Base-by-base conservation (phyloP, 2,113 vertebrate species). In the Phyllostomus discolor region DNA sequence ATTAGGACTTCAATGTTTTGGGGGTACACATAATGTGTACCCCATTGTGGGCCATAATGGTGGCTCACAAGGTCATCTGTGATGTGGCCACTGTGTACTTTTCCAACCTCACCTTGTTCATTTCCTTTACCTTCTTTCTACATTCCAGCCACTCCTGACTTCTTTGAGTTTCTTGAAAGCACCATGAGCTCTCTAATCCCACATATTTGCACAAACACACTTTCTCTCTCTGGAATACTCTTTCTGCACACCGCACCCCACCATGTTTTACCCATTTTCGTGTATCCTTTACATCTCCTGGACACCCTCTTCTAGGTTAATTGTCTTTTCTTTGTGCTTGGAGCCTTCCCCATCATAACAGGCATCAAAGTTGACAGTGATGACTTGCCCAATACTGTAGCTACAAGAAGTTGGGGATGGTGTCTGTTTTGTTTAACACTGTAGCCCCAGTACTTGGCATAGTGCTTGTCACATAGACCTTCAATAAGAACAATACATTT, bases 241-340 rank as follows among this genome's bases (percentile, higher is more conserved):
- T 15, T 22, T 80, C 31, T 46, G 9, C 12, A n/a, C 62, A 16
- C 0, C 0, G 0, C 17, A 52, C 4, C 6, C 69, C 4, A 10
- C 17, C 12, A 20, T 41, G 7, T 35, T 46, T 78, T 50, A 9
- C 17, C 73, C 69, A 2, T 70, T 26, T 46, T 43, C 22, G 11
- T 4, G 11, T 2, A 57, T 24, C 1, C n/a, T 78, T 73, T 59
- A 10, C 2, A 11, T 89, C 33, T 87, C 72, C 26, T 41, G 33
- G 22, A 50, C 31, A 33, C 17, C 38, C 14, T 35, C 12, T 16
- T 11, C 0, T 52, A 41, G 12, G 17, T 50, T 72, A 52, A 38
- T 3, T 7, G 10, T 87, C 33, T 43, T 5, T 84, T 24, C 12
- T 43, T 41, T 82, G 15, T 35, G 46, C 9, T 87, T 7, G 35